Base-by-base conservation (phyloP, 2,888 invertebrate genomes). In the Stratiomys singularior region DNA sequence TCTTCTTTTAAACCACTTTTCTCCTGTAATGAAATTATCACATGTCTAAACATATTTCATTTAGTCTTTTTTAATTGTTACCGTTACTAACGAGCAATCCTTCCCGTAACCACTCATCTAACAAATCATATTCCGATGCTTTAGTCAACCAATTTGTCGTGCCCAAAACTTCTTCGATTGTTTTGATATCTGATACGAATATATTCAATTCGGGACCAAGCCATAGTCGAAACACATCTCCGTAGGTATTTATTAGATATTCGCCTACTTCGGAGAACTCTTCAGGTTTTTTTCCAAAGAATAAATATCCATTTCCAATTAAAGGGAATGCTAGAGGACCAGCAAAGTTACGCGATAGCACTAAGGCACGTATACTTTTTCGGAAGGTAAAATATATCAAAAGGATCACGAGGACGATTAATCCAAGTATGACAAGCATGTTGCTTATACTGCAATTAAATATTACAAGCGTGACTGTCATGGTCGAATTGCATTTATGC, bases 1-100 rank as follows among this genome's bases (percentile, higher is more conserved):
- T 47, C 94, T 88, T 25, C 92, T 89, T 0, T 85, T 85, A 80
- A 88, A 89, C 94, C 94, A 94, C 86, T 90, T 90, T 1, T 71
- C 56, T 0, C 80, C 81, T 80, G 1, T 58, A 82, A 82, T 18
- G 3, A 37, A 27, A 21, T 9, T 3, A 18, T 30, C 9, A 71
- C 1, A 30, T n/a, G 28, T 23, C 3, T 11, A 60, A 60, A 60
- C 5, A 5, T n/a, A 11, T 3, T 66, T n/a, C 18, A 0, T 82
- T 46, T 37, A 79, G 79, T 1, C 4, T n/a, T 13, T 15, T 52
- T 13, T 52, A 83, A 82, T 11, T 81, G 77, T 47, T 7, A 67
- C 82, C 82, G 11, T 82, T 83, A 27, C 90, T 88, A 0, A 90
- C 89, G 0, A 91, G 87, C 0, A 91, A 87, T 0, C 91, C 91